Percentiles rank a stretch among this genome's conserved stretches.
Evolutionary conservation across 2,113 vertebrate genomes (phyloP).

Genomic region (Cariama cristata): DNA sequence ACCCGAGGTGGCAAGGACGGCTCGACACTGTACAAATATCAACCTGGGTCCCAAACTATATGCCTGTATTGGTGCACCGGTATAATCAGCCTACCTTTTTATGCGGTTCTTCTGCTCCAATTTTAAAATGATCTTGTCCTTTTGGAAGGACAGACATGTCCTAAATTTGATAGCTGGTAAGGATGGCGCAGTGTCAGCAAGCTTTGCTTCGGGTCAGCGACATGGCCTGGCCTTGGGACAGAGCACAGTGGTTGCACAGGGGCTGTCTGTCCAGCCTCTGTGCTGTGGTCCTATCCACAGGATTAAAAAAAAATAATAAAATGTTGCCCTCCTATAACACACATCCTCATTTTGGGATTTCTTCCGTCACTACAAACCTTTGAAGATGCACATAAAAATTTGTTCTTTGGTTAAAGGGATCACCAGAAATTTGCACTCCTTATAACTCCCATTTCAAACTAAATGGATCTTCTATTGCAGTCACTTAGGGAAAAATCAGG

Average conservation of each 20-base stretch:
- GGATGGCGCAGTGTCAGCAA: neutral
- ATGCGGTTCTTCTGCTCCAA: neutral
- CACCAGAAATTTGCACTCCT: neutral
- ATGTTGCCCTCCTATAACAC: neutral
- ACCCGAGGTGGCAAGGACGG: neutral
- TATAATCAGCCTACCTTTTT: neutral
- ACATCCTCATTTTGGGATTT: neutral
- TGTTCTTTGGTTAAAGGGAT: neutral
- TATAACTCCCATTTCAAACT: neutral
- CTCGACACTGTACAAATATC: neutral
- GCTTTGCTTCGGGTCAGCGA: neutral
- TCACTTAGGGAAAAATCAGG: neutral
- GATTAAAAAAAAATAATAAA: neutral
- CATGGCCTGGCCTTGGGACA: neutral
- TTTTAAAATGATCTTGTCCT: neutral
- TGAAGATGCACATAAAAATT: neutral
- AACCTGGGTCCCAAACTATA: neutral
- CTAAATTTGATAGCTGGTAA: neutral
- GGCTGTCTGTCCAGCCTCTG: neutral
- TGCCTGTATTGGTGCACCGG: neutral
- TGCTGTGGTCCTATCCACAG: neutral
- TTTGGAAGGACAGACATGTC: neutral
- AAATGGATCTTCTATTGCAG: neutral
- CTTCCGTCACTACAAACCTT: neutral
- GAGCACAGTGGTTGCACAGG: fast-evolving